Evolutionary conservation across 2,797 vertebrate genomes (phyloP).

Genomic region (Margarornis squamiger): DNA sequence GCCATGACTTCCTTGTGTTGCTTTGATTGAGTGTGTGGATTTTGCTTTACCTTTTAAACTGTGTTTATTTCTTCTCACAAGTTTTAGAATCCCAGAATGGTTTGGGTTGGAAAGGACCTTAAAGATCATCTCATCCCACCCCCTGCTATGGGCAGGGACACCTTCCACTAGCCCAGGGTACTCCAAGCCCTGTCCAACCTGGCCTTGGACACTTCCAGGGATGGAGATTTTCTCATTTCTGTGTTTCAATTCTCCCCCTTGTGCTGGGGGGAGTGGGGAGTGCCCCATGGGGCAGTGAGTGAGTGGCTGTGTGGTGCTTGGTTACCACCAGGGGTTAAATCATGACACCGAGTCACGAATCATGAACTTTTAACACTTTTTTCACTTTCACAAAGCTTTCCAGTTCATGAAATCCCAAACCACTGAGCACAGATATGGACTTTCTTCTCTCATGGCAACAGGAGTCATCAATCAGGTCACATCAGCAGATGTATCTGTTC

Average conservation of each 20-base stretch:
- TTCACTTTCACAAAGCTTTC: fast-evolving
- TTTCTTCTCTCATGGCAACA: neutral
- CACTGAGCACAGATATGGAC: neutral
- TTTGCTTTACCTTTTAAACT: neutral
- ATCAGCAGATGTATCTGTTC: neutral
- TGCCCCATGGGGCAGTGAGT: no score
- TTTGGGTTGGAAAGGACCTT: neutral
- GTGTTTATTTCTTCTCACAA: neutral
- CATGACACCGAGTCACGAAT: neutral
- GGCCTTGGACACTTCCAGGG: neutral
- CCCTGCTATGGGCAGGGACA: neutral
- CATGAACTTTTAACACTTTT: neutral
- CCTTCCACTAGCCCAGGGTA: neutral
- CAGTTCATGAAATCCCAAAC: neutral
- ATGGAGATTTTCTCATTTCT: neutral
- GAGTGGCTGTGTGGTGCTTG: neutral
- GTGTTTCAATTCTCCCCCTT: neutral
- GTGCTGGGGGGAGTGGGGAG: no score
- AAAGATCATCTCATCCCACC: neutral
- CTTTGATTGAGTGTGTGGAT: neutral
- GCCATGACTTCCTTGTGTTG: neutral
- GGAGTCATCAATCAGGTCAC: neutral
- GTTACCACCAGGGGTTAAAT: neutral
- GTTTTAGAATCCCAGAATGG: neutral
- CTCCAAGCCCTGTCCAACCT: neutral